Base-by-base conservation (phyloP, 2,113 vertebrate genomes). In the Felis chaus region DNA sequence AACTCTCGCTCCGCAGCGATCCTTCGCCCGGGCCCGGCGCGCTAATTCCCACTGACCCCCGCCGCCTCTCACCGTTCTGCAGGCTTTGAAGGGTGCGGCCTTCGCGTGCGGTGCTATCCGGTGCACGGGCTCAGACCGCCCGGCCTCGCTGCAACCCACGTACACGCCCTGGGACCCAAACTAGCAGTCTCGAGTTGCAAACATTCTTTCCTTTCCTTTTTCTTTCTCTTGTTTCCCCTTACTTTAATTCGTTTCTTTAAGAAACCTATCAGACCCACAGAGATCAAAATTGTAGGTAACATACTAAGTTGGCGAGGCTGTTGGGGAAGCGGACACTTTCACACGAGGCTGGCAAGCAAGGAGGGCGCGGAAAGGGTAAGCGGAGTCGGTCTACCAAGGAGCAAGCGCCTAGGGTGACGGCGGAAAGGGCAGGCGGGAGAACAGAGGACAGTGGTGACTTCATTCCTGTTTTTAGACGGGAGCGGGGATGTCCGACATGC, bases 21-120 rank as follows among this genome's bases (percentile, higher is more conserved):
- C 88, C 80, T 65, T 92, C 15, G 50, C 66, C 53, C 73, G 0
- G 14, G 83, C 90, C 74, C 0, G 31, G 79, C 73, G 85, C 66
- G 69, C 95, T 98, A 98, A 98, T 98, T 97, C 98, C 96, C 50
- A 29, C 50, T 73, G 92, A 88, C 97, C 93, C 71, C 80, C 39
- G 31, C 71, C 2, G 21, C 27, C 25, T 27, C 66, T 29, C 76
- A 13, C 82, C 0, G n/a, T 55, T 23, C 2, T 21, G 68, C 8
- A 1, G 45, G 57, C 91, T 71, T 39, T 48, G 74, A 86, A 39
- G 12, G 50, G 45, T 61, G 33, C 53, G 33, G 57, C 19, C 80
- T 33, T 18, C 1, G 41, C 9, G 33, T 0, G 2, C 36, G 2
- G 3, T 5, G 65, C 4, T 27, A 5, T 1, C 27, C 0, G 11